Evolutionary conservation across 2,113 vertebrate species (phyloP).

Genomic region (Serilophus lunatus): DNA sequence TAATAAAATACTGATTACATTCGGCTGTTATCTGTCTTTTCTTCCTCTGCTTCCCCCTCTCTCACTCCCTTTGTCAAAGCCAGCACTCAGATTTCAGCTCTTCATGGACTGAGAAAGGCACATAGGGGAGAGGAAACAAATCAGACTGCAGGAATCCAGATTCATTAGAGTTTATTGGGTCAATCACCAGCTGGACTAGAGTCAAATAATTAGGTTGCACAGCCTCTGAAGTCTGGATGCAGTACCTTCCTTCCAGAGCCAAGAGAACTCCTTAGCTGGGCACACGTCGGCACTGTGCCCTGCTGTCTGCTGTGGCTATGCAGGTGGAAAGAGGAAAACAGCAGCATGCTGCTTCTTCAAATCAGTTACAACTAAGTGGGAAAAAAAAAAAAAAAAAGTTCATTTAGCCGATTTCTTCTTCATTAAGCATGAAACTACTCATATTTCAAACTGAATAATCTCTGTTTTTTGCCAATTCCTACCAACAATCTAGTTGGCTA

Average conservation of each 20-base stretch:
- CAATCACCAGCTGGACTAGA: constrained; percentile 48
- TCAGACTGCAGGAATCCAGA: constrained; percentile 65
- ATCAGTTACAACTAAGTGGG: neutral
- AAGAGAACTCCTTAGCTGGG: neutral
- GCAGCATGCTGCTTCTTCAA: neutral
- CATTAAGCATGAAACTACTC: neutral
- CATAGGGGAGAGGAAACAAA: constrained; percentile 60
- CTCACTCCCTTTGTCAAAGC: constrained; percentile 56
- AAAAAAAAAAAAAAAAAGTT: neutral
- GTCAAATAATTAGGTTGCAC: constrained; percentile 37
- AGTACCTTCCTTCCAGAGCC: neutral
- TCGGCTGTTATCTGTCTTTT: constrained; percentile 72
- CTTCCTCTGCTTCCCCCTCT: constrained; percentile 19
- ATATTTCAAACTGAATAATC: neutral
- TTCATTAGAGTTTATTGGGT: constrained; percentile 70
- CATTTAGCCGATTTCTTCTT: neutral
- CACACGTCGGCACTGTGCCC: neutral
- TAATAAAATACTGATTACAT: constrained; percentile 83
- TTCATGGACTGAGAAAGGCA: constrained; percentile 13
- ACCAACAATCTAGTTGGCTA: neutral
- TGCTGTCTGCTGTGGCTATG: neutral
- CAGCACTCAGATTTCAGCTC: constrained; percentile 58
- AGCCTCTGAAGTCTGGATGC: neutral
- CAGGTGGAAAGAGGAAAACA: neutral
- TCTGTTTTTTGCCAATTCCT: neutral